Evolutionary conservation across 2,797 vertebrate genomes (phyloP).

Genomic region (Halcyon chelicuti): DNA sequence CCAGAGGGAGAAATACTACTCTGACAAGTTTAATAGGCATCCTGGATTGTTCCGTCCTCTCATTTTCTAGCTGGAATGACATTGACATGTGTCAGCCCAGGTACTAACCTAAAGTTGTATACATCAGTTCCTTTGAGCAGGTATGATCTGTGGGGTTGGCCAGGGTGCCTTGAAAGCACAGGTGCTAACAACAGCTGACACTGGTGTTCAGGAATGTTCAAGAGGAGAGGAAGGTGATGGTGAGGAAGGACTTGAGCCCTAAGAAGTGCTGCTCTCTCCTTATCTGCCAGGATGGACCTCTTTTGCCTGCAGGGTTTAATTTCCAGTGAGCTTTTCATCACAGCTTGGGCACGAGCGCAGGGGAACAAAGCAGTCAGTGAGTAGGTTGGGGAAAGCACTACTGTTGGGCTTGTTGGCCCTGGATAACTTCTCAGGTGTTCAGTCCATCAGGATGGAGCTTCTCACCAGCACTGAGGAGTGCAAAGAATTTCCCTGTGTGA

Average conservation of each 20-base stretch:
- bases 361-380: neutral
- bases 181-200: neutral
- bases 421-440: neutral
- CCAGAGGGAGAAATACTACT: accelerated
- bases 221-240: neutral
- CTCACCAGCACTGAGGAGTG: neutral
- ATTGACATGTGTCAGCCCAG: neutral
- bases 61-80: neutral
- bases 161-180: neutral
- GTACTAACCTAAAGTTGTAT: neutral
- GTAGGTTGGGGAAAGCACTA: neutral
- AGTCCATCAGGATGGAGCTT: neutral
- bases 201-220: neutral
- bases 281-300: neutral
- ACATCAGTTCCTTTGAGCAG: neutral
- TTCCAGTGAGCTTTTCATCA: neutral
- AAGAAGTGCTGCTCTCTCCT: neutral
- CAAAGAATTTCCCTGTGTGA: neutral
- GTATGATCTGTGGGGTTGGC: neutral
- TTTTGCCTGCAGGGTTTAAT: neutral
- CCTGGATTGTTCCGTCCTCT: neutral
- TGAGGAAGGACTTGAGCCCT: neutral
- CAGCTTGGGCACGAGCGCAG: neutral
- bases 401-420: neutral
- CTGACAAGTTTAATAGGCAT: neutral